Evolutionary conservation across 53 echinoderm and acorn worm species (phyloP), one percentile per base, ranked within the genome.

Genomic region (Holothuria leucospilota): DNA sequence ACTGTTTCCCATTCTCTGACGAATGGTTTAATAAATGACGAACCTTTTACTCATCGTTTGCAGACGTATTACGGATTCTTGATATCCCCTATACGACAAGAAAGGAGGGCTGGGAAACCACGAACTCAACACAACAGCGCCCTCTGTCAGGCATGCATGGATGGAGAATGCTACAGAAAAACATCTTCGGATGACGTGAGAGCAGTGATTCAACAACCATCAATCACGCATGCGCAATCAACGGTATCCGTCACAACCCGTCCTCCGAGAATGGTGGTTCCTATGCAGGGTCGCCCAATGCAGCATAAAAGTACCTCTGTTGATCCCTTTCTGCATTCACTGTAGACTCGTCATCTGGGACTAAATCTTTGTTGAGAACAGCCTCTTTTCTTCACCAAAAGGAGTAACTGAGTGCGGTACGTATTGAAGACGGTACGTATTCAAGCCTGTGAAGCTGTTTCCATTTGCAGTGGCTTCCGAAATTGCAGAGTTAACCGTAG

Each of bases 41-140:
- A 46, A 46, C 11, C 40, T 46, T 46, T 46, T 46, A 46, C 46
- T 46, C 46, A 46, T 46, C 46, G 46, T 7, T 46, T 46, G 1
- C 77, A 97, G 97, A 91, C 92, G 39, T 97, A 97, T 87, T 97
- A 97, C 78, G 95, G 97, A 39, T 97, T 97, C 30, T 85, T 91
- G 20, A 87, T 91, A 30, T 93, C 92, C 25, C 97, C 97, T 8
- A 91, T 94, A 12, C 87, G 97, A 15, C 91, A 94, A 63, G 97
- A 97, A 42, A 95, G 97, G 16, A 85, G 97, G 23, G 93, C 94
- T n/a, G 97, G 97, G 15, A 94, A 95, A 69, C 97, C 97, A 2
- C 89, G 97, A 13, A 97, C 94, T 13, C 97, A 95, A 62, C 97
- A 97, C 89, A 97, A 95, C 79, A 94, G 94, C 29, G 87, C 91